Base-by-base conservation (phyloP, 2,797 vertebrate genomes). In the Crax fasciolata region DNA sequence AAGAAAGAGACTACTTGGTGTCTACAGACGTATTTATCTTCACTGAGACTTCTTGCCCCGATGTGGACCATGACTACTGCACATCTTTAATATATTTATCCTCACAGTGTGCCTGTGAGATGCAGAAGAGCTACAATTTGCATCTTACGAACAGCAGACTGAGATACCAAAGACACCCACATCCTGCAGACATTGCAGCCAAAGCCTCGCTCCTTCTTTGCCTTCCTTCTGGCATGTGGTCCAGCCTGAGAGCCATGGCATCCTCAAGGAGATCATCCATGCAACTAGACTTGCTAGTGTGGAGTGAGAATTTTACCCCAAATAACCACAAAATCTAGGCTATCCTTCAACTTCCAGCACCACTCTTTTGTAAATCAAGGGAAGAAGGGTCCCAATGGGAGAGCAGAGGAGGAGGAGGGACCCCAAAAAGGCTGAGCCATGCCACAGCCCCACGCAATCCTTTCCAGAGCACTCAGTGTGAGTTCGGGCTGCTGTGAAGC, bases 11-110 rank as follows among this genome's bases (percentile, higher is more conserved):
- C 82, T 87, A 51, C 61, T 80, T 74, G 82, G 89, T 94, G 89
- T 93, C 89, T 90, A 87, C 92, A 90, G 78, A 81, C 7, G 0
- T 83, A 85, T 95, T 90, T 93, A 85, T 96, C 79, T 94, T 94
- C 79, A 49, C 38, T 54, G n/a, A 76, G 63, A 57, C 49, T 63
- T 74, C 93, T 77, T 68, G 24, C 68, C 78, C 75, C 52, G 68
- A 46, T 74, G 89, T 61, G 72, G 81, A 80, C 87, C 82, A 79
- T 61, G 75, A 54, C 73, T 88, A 39, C 76, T 61, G 83, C 95
- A 74, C 78, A 83, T 89, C 91, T 91, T 92, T 77, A 91, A 73
- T 63, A 39, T 65, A 72, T 92, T 89, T 95, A 83, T 72, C 75
- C 57, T 91, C 89, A 85, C 89, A 80, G 78, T 89, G n/a, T 72